These are phyloP conservation scores for Calephelis perditalis DNA, from an alignment of 2,888 invertebrate genomes.

Conservation along the genomic window DNA sequence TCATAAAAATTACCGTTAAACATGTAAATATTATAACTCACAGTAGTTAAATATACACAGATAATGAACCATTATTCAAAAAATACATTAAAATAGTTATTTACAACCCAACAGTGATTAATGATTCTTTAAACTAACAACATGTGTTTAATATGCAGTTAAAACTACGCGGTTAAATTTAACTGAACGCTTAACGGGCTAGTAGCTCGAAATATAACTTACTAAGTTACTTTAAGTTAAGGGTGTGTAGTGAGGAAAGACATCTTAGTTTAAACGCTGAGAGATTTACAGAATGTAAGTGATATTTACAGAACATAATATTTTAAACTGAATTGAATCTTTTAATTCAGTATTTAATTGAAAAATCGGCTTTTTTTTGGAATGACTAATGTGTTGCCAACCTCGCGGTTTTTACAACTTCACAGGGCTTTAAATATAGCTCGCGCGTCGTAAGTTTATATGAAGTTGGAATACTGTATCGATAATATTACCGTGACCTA, in stretches of 20 bases:
- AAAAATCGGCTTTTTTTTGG: no score
- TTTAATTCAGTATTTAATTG: no score
- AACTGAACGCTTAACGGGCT: slow-evolving; percentile 30
- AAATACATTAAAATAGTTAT: slow-evolving; percentile 5
- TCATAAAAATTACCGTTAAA: no score
- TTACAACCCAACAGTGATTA: slow-evolving; percentile 10
- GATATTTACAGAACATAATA: no score
- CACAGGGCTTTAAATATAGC: no score
- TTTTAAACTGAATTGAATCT: no score
- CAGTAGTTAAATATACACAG: not conserved
- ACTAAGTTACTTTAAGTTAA: slow-evolving; percentile 23
- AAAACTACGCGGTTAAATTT: slow-evolving; percentile 29
- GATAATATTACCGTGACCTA: no score
- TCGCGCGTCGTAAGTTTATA: no score
- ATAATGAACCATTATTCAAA: slow-evolving; percentile 1
- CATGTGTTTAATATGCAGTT: slow-evolving; percentile 17
- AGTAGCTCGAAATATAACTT: slow-evolving; percentile 32
- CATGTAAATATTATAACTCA: not conserved
- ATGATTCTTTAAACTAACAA: slow-evolving; percentile 15
- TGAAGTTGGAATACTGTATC: no score
- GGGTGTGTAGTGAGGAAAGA: not conserved
- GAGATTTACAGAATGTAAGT: no score
- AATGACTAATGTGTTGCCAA: no score
- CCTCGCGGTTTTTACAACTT: no score
- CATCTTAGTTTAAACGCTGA: not conserved